phyloP scores from a whole-genome alignment of 2,113 vertebrate species.

The Abramis brama region DNA sequence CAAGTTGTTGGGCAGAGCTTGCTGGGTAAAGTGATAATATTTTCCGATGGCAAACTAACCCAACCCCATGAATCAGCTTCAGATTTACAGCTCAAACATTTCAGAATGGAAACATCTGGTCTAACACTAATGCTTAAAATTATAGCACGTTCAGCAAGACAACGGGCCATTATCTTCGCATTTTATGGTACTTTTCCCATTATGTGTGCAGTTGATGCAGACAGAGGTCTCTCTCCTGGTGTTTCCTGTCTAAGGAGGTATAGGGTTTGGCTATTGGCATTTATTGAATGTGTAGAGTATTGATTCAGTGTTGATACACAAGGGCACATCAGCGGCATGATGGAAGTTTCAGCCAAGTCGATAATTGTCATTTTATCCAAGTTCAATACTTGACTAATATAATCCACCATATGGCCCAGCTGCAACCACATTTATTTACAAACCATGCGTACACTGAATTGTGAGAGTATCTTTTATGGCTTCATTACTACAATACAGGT shows the following conservation, averaged over 20 bases:
- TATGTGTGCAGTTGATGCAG: background rate
- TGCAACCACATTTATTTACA: background rate
- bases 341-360: background rate
- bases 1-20: background rate
- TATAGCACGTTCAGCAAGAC: constrained; percentile 4
- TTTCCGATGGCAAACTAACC: background rate
- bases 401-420: constrained; percentile 7
- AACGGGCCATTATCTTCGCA: constrained; percentile 21
- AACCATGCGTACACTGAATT: background rate
- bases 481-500: constrained; percentile 12
- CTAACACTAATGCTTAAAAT: constrained; percentile 20
- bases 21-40: constrained; percentile 1
- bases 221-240: background rate
- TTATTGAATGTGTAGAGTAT: background rate
- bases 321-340: background rate
- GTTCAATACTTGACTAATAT: background rate
- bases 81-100: constrained; percentile 13
- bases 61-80: constrained; percentile 15
- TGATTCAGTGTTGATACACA: constrained; percentile 14
- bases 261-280: background rate
- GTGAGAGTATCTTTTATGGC: background rate
- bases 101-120: constrained; percentile 20
- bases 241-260: constrained; percentile 7
- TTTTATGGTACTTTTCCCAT: constrained; percentile 10
- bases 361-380: constrained; percentile 31